Base-by-base conservation (phyloP, 2,888 invertebrate species). In the Hydraecia micacea region DNA sequence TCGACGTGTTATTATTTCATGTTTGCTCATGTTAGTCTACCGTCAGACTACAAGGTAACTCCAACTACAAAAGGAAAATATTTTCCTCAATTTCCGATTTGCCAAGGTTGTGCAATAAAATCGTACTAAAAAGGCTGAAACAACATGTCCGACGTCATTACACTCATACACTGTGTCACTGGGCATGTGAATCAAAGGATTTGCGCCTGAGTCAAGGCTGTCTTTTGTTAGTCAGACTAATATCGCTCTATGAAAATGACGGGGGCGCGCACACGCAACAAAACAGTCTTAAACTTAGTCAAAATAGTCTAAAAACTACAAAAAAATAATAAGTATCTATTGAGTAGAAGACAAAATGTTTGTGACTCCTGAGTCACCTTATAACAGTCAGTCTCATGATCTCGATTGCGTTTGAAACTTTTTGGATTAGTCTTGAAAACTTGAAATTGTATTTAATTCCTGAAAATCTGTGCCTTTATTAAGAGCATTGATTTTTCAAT, bases 51-150 rank as follows among this genome's bases (percentile, higher is more conserved):
- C 69, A 70, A 69, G 42, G 63, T 32, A 49, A 65, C 28, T 75
- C 9, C 25, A 62, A 55, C 28, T 42, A n/a, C 11, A 1, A 5
- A 66, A 69, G 42, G 2, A 83, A 42, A 52, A 83, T 66, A 52
- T 55, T 77, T 63, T 84, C 67, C 79, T 71, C 39, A 79, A 71
- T 21, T 46, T 46, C 13, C 18, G 60, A 84, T 79, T 62, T n/a
- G 32, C 42, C 60, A 66, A 79, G 70, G 79, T 81, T 81, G 78
- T 83, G 84, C 70, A 81, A 81, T 81, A 66, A 58, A 70, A 25
- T 46, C 36, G 18, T 18, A 25, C 18, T 32, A 32, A 79, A n/a
- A 32, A 75, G 11, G 11, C 67, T 52, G 7, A 60, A 69, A 46
- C 42, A 77, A 39, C 15, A 70, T 15, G 28, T 46, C 32, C 69